phyloP scores from a whole-genome alignment of 2,797 vertebrate species.

The Chrosomus eos region DNA sequence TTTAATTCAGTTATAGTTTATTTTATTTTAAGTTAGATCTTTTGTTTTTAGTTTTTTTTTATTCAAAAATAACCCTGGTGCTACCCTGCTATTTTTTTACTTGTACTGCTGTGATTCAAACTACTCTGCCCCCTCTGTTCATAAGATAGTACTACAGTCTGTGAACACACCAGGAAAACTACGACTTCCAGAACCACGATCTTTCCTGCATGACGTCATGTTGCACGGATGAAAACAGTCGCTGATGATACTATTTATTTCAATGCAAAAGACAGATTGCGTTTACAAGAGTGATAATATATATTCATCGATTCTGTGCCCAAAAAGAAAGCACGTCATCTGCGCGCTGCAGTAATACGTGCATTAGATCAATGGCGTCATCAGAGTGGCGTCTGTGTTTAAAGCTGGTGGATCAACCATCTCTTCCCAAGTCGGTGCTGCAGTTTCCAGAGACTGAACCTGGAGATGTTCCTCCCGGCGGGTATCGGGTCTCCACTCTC shows the following conservation, averaged over 20 bases:
- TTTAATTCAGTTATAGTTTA: too few relatives aligned
- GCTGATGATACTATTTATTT: background rate
- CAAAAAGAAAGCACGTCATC: background rate
- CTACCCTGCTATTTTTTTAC: background rate
- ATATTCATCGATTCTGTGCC: background rate
- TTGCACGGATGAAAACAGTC: conserved; percentile 39
- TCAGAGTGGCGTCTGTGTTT: conserved; percentile 83
- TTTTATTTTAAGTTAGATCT: background rate
- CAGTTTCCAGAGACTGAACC: conserved; percentile 79
- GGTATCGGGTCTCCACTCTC: conserved; percentile 80
- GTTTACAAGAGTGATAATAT: background rate
- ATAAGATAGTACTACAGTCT: background rate
- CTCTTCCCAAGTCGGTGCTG: conserved; percentile 82
- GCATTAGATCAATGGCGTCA: conserved; percentile 71
- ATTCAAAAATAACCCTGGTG: background rate
- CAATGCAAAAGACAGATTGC: conserved; percentile 9
- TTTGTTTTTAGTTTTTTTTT: too few relatives aligned
- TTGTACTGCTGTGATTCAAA: background rate
- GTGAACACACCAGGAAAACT: conserved; percentile 23
- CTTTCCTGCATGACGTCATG: conserved; percentile 40
- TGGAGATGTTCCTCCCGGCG: conserved; percentile 76
- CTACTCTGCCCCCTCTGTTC: conserved; percentile 33
- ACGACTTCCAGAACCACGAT: conserved; percentile 44
- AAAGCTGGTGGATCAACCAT: conserved; percentile 83
- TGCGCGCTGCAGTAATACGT: background rate